Evolutionary conservation across 2,113 vertebrate genomes (phyloP), one percentile per base, ranked within the genome.

Genomic region (Hipposideros armiger): DNA sequence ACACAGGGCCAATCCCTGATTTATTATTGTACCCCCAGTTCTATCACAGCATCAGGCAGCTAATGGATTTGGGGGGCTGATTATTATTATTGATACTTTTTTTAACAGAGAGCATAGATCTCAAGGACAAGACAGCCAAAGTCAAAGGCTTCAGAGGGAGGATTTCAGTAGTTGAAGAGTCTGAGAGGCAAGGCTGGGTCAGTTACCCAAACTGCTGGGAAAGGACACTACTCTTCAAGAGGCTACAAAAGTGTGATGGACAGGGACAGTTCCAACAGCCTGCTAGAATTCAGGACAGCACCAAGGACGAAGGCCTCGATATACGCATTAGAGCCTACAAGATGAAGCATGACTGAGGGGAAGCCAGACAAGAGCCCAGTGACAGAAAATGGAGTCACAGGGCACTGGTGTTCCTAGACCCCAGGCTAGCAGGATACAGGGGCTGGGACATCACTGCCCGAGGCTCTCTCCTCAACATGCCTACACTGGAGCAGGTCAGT

Each of bases 361-460:
- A 81, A 90, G 22, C 11, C 72, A 77, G 69, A 54, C 0, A 30
- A 60, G 54, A 42, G 26, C 20, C 24, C 40, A 60, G 5, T 20
- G 67, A 72, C 13, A 87, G 50, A 40, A 45, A 90, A 76, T 32
- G 5, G 28, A 66, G 16, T 45, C 13, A 67, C 2, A 74, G 58
- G 54, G 13, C 9, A 7, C 4, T 2, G 2, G 4, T 11, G 2
- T 36, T 54, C 40, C 28, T n/a, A 64, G 47, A 10, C n/a, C 36
- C 4, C 4, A 36, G 62, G 20, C 42, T 70, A 62, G 32, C 56
- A 26, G 16, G 28, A 80, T 2, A 0, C 28, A 6, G 64, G 50
- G 1, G 0, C 36, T 62, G 20, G 22, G 32, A 86, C 13, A n/a
- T 62, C 50, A 32, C 5, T 15, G 32, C 15, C 22, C 0, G 4